Base-by-base conservation (phyloP, 2,888 invertebrate genomes). In the Sarcophaga rosellei region DNA sequence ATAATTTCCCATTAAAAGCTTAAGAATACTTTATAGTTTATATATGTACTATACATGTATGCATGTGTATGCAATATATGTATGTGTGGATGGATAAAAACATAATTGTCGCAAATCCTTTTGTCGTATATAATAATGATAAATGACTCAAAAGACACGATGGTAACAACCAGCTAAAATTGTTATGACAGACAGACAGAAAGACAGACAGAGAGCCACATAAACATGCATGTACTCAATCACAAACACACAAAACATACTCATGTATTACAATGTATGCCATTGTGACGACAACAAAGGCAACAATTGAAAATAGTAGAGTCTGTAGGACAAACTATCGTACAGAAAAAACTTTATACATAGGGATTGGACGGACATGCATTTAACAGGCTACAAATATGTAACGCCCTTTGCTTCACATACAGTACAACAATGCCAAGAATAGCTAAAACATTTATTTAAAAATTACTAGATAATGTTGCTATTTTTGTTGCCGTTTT, bases 91-190 rank as follows among this genome's bases (percentile, higher is more conserved):
- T 15, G 53, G 57, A 63, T 35, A 68, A 69, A 57, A 80, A 69
- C 62, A 87, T 87, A 87, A 84, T 81, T 84, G 84, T 72, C 87
- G 69, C 83, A 86, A 86, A 86, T 86, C 86, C 80, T 80, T 86
- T 86, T 86, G 83, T 86, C 80, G 72, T 74, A 80, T 62, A 73
- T 74, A 81, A 84, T 86, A 84, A 78, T 86, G 86, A 86, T 84
- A 86, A 84, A 86, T 75, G 76, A 65, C 68, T 86, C 74, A n/a
- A 68, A 68, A 62, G 35, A 82, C 74, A 81, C 62, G 72, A 77
- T 66, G 72, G 66, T 62, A 77, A 83, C 61, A 78, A 15, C 5
- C 23, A 78, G 23, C 73, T 78, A 53, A 59, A 78, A 81, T 65
- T 85, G 75, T 79, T 76, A 73, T 70, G 74, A 85, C 63, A 79